Base-by-base conservation (phyloP, 2,113 vertebrate genomes). In the Pterocles orientalis region DNA sequence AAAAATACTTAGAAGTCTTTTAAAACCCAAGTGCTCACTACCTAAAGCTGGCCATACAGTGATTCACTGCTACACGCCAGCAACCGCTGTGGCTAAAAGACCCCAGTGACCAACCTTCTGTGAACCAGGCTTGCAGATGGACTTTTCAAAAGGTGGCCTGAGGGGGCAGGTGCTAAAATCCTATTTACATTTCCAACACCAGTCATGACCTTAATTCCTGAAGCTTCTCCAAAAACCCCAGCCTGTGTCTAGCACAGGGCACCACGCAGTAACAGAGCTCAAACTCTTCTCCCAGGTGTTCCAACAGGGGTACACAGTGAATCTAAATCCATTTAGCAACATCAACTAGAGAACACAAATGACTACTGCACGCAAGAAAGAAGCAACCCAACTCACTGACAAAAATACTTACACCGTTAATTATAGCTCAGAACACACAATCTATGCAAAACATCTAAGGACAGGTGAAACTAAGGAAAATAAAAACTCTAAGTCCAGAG, bases 151-250 rank as follows among this genome's bases (percentile, higher is more conserved):
- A 68, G 68, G 43, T 25, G 20, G 54, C 54, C 66, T 34, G 56
- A 83, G 28, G 50, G 48, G 16, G 34, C 2, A 48, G 86, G 31
- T 79, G 53, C 65, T 68, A 58, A 90, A 97, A 89, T 91, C 88
- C 90, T 65, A 16, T 69, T 81, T 88, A 18, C 24, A 50, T 50
- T 48, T 64, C 53, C 77, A 86, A 20, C 28, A 41, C n/a, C 33
- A 91, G 57, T 47, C 48, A 33, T 0, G 25, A 71, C 88, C 82
- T 83, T 78, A 94, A 97, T 92, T 95, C 90, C 86, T 90, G 92
- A 94, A 95, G 77, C 90, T 84, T 33, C 92, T 84, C 80, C 11
- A 7, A 88, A 94, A 90, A 86, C 12, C 53, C 57, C 53, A 86
- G 88, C 26, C 57, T 65, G 66, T 36, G 57, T 50, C 71, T 64